phyloP scores from a whole-genome alignment of 1,140 invertebrate species.

The Tenebrio molitor region DNA sequence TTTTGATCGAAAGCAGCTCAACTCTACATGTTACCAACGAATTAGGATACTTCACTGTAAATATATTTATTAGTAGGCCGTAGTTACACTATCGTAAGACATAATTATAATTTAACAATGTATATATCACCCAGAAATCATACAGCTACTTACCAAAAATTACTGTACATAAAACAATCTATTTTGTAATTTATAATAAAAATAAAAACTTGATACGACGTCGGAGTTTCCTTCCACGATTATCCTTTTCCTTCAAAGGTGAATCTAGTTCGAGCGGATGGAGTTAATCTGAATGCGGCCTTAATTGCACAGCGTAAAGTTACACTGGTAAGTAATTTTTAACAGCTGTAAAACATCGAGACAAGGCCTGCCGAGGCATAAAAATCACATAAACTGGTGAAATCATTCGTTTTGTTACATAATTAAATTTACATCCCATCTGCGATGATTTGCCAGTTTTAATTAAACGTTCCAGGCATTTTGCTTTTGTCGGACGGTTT shows the following conservation, averaged over 20 bases:
- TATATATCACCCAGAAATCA: conserved; percentile 10
- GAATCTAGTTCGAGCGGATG: no score
- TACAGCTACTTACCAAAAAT: conserved; percentile 39
- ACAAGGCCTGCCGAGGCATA: conserved; percentile 26
- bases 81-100: conserved; percentile 1
- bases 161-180: conserved; percentile 12
- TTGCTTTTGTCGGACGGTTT: conserved; percentile 15
- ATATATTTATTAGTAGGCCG: conserved; percentile 25
- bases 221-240: not conserved
- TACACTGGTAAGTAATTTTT: not conserved
- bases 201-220: conserved; percentile 6
- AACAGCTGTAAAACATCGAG: conserved; percentile 17
- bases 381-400: conserved; percentile 28
- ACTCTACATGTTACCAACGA: not conserved
- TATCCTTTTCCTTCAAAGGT: no score
- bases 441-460: conserved; percentile 34
- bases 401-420: conserved; percentile 27
- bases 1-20: conserved; percentile 21
- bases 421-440: conserved; percentile 35
- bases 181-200: conserved; percentile 37
- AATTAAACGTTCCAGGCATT: conserved; percentile 12
- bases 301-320: not conserved
- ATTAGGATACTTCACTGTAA: conserved; percentile 6
- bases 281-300: no score
- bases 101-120: conserved; percentile 7